Evolutionary conservation across 2,797 vertebrate genomes (phyloP).

Genomic region (Neosilurus mollespiculum): DNA sequence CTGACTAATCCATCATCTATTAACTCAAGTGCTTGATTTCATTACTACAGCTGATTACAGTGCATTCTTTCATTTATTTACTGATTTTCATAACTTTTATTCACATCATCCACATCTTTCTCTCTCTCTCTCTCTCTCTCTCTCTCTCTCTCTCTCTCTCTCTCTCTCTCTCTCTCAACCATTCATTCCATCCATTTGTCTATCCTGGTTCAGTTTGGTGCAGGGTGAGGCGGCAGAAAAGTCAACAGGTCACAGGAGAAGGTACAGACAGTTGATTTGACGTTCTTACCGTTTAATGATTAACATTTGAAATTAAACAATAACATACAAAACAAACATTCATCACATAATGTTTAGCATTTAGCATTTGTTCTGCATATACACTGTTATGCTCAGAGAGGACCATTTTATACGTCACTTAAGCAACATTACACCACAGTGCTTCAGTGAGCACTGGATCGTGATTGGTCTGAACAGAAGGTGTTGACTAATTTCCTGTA

Average conservation of each 20-base stretch:
- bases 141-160: background rate
- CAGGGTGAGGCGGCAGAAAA: slow-evolving; percentile 32
- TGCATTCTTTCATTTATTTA: background rate
- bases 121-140: background rate
- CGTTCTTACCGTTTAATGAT: background rate
- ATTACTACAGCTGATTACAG: background rate
- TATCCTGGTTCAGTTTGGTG: slow-evolving; percentile 29
- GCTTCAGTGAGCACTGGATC: background rate
- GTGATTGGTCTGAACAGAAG: background rate
- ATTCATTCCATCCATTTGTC: background rate
- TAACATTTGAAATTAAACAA: background rate
- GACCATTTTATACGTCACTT: background rate
- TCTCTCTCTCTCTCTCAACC: background rate
- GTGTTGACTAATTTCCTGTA: background rate
- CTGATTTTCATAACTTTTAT: background rate
- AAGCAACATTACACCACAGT: background rate
- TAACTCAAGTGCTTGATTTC: background rate
- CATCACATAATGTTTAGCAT: too few species aligned
- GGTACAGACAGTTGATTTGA: slow-evolving; percentile 41
- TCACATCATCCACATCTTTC: background rate
- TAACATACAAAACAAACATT: too few species aligned
- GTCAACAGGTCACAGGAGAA: slow-evolving; percentile 53
- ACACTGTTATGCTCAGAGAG: background rate
- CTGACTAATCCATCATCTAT: background rate
- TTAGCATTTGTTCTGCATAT: too few species aligned